Evolutionary conservation across 2,888 invertebrate species (phyloP), one percentile per base, ranked within the genome.

Genomic region (Cephus pygmeus): DNA sequence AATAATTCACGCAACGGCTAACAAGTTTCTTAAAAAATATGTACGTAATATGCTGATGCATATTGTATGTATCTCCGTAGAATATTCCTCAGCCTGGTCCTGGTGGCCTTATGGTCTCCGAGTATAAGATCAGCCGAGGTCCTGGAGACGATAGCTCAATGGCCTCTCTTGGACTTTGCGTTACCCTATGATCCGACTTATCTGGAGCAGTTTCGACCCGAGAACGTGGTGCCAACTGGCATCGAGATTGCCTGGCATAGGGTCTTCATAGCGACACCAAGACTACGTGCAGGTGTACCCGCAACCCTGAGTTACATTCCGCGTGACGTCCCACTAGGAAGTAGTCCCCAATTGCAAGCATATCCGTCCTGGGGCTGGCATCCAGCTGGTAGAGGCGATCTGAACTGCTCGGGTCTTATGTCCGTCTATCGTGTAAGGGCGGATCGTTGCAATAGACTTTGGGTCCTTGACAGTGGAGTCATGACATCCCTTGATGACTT

Each of bases 301-400:
- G 95, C 96, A 0, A 96, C 97, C 0, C 87, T 97, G 11, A 94
- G 94, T 23, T 94, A 93, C 91, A 93, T 97, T 11, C 94, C 96
- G 0, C 92, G 95, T 75, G 93, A 93, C 79, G 89, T 94, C 68
- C 94, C 94, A 0, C 92, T 93, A 1, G 95, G 94, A 12, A 95
- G 95, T 82, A 95, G 95, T 82, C 96, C 97, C 2, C 93, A 93
- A 75, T 91, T 96, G 73, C 94, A 95, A 94, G 94, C 96, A 0
- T 96, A 95, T 88, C 96, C 96, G 0, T 95, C 95, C 83, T 96
- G 96, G 96, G 94, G 95, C 0, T 96, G 95, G 93, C 96, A 97
- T 85, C 93, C 93, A 0, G 95, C 95, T 0, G 95, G 95, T 0
- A 93, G 93, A 33, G 94, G 94, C 0, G 93, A 94, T 84, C 94